phyloP scores from a whole-genome alignment of 2,797 vertebrate genomes.

The Urophycis tenuis region DNA sequence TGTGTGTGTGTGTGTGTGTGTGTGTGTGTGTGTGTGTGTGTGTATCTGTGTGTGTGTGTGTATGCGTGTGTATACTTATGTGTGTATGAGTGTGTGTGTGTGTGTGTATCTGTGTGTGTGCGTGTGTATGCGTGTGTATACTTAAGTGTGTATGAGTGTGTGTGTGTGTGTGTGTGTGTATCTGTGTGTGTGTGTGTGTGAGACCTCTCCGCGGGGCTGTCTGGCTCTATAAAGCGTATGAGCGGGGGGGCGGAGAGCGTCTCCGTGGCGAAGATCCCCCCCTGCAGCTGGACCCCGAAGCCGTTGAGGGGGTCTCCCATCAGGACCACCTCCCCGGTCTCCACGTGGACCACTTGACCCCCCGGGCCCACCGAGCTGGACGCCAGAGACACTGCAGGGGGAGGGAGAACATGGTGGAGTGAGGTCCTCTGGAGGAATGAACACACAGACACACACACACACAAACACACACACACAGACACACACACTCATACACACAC shows the following conservation, averaged over 20 bases:
- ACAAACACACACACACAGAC: not conserved
- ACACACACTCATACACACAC: no score
- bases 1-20: not conserved
- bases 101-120: not conserved
- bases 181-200: not conserved
- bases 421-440: not conserved
- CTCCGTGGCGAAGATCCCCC: conserved; percentile 93
- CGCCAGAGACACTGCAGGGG: conserved; percentile 78
- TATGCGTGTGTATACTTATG: not conserved
- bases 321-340: conserved; percentile 85
- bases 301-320: conserved; percentile 88
- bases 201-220: conserved; percentile 92
- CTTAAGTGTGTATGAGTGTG: not conserved
- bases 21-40: not conserved
- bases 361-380: conserved; percentile 92
- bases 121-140: not conserved
- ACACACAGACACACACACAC: not conserved
- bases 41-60: not conserved
- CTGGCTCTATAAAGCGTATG: conserved; percentile 90
- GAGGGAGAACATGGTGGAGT: not conserved
- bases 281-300: conserved; percentile 95
- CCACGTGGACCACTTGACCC: conserved; percentile 90
- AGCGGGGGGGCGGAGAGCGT: conserved; percentile 89
- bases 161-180: not conserved
- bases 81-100: not conserved